Base-by-base conservation (phyloP, 2,888 invertebrate species). In the Ceriagrion tenellum region DNA sequence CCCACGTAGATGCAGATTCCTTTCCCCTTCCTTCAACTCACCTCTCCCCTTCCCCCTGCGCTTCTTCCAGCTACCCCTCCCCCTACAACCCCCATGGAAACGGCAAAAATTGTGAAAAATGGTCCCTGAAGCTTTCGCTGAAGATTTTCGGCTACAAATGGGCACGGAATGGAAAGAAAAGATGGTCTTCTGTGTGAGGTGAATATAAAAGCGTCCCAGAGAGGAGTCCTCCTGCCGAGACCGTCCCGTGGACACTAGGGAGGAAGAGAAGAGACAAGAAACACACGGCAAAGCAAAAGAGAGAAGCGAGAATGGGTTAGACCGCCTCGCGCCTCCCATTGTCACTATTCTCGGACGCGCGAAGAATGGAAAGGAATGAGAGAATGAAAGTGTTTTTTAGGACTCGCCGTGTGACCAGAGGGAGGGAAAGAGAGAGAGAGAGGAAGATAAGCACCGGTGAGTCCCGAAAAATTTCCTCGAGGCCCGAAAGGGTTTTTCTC, bases 311-410 rank as follows among this genome's bases (percentile, higher is more conserved):
- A 55, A 47, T n/a, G 26, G 89, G 89, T 26, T 89, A 10, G 63
- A 40, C 63, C n/a, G 47, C 40, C 69, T 91, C 91, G 91, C 93
- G n/a, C 93, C 93, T 69, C 69, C 69, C 93, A 69, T 93, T 93
- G 93, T 93, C 93, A 47, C 69, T 23, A 26, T 93, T 69, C 91
- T 91, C 63, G 35, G 35, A 59, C 59, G 63, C 91, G 63, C 30
- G 35, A 40, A 91, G 63, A 93, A 93, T 93, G 69, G 93, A 40
- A 91, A 30, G 56, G 81, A 35, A 81, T 35, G 81, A 81, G 81
- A 35, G 81, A 81, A 81, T 81, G 81, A 81, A 81, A 81, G 81
- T 81, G 69, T 93, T 93, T 93, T 93, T 93, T 93, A 93, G 40
- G 40, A 40, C 69, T 59, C 56, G 23, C 47, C 8, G 4, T 47